These are phyloP conservation scores for Gallinago solitaria DNA, from an alignment of 2,797 vertebrate genomes.

Conservation along the genomic window DNA sequence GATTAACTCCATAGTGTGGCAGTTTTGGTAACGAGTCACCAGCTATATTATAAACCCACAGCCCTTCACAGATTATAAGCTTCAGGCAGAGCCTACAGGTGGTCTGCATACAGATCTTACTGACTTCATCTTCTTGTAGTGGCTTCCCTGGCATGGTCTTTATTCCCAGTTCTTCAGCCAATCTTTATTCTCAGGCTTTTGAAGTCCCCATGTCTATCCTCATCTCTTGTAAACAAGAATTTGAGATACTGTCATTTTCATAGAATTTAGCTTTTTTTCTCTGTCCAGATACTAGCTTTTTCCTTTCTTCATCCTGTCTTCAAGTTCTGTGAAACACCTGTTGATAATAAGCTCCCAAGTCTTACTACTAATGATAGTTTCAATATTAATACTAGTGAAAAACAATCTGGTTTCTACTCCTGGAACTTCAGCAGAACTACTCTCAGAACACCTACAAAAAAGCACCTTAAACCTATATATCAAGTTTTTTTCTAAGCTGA, in stretches of 20 bases:
- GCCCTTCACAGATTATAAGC: neutral
- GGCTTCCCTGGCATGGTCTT: neutral
- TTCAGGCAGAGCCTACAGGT: neutral
- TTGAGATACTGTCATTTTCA: neutral
- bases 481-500: neutral
- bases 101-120: neutral
- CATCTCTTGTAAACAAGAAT: neutral
- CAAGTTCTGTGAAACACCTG: neutral
- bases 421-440: neutral
- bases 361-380: neutral
- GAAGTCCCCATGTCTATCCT: neutral
- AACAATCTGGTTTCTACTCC: neutral
- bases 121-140: neutral
- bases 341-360: neutral
- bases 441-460: neutral
- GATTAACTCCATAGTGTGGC: neutral
- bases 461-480: neutral
- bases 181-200: neutral
- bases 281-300: neutral
- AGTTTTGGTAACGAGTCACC: neutral
- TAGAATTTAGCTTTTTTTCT: neutral
- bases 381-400: neutral
- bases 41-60: neutral
- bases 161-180: neutral
- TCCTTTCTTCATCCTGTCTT: neutral